Evolutionary conservation across 2,888 invertebrate genomes (phyloP), one percentile per base, ranked within the genome.

Genomic region (Loripinus fragilis): DNA sequence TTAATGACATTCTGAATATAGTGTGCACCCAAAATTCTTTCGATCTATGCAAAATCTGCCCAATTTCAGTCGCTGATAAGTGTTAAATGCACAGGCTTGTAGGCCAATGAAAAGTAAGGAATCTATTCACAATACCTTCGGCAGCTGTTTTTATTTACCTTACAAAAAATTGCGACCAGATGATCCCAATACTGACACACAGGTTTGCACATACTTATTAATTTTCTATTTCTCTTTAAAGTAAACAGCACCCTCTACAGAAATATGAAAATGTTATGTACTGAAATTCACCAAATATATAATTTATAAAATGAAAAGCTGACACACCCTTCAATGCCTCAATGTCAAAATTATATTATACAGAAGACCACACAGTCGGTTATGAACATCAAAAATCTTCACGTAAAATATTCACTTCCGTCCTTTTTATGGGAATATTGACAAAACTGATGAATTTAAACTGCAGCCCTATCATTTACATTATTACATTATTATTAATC

Each of bases 311-410:
- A 8, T 33, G 33, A 33, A 60, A 60, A 33, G 23, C 30, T 60
- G 23, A 28, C 17, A 8, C 52, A 28, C 25, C 52, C 25, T 28
- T 52, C 52, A 52, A 52, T 52, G 12, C 25, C 52, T 60, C 33
- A 60, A 33, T 33, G 3, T 60, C 30, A 33, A 28, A 33, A 60
- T 28, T 28, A 60, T 33, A 25, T 60, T 60, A 33, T 33, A 52
- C 25, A 20, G 7, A 20, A 33, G 20, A 28, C 60, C 60, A 60
- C 60, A 60, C 60, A 60, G 30, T 2, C 60, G 33, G 60, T 17
- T 25, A 20, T 60, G 12, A 60, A 60, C 60, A 60, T 60, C 30
- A 60, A 60, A 60, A 60, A 60, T n/a, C 33, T 28, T 60, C 33
- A 20, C 28, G 33, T 33, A 28, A 60, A 60, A n/a, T 60, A 60